Conservation (phyloP, 2,797 vertebrate genomes). For the Carduelis carduelis region DNA sequence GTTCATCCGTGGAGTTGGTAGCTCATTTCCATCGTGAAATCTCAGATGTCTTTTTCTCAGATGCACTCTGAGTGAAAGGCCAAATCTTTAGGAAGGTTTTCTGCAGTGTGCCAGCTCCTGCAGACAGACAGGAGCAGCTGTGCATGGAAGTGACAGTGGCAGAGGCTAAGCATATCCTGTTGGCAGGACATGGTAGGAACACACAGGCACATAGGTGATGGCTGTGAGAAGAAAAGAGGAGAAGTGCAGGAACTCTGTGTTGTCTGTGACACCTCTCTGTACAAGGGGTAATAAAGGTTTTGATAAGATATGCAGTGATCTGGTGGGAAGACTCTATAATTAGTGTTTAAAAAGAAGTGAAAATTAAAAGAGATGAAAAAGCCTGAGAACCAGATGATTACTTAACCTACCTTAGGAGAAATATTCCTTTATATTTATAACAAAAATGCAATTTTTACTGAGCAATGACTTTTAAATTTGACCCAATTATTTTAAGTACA, state of each 20-base stretch:
- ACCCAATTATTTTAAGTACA: not conserved
- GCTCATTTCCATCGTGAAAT: not conserved
- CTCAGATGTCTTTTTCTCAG: not conserved
- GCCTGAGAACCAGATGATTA: not conserved
- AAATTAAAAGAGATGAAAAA: not conserved
- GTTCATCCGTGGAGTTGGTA: fast-evolving
- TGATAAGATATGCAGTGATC: not conserved
- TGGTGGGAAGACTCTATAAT: not conserved
- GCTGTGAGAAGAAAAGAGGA: not conserved
- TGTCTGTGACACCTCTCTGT: not conserved
- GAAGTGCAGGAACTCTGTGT: not conserved
- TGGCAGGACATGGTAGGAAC: not conserved
- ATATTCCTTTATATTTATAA: not conserved
- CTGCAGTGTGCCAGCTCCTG: not conserved
- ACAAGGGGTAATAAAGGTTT: not conserved
- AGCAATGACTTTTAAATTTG: not conserved
- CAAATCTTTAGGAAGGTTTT: not conserved
- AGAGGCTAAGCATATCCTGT: not conserved
- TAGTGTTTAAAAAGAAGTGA: not conserved
- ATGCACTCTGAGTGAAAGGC: not conserved
- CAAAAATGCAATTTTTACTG: not conserved
- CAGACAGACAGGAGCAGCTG: not conserved
- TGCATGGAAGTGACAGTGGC: not conserved
- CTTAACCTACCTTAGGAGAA: not conserved
- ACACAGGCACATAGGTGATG: fast-evolving